Base-by-base conservation (phyloP, 2,113 vertebrate genomes). In the Gopherus flavomarginatus region DNA sequence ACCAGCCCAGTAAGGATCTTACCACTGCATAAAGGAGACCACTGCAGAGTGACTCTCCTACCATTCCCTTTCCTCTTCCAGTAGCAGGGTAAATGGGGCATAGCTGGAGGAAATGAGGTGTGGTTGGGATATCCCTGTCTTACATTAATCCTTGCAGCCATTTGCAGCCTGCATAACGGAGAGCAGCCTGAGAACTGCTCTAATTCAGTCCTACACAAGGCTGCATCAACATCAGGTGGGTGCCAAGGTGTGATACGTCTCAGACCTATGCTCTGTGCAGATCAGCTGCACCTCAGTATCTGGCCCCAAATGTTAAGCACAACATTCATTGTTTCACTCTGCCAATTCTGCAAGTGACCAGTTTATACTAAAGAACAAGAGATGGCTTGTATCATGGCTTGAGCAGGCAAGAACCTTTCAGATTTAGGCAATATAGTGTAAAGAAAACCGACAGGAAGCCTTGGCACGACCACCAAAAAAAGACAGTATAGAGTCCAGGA, bases 111-210 rank as follows among this genome's bases (percentile, higher is more conserved):
- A 24, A 17, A 16, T n/a, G 4, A 50, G 1, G 0, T 52, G 4
- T 27, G 2, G 3, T 54, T 54, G 53, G 53, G 21, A 22, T 54
- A 59, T 4, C 9, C 1, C 29, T 62, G 16, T 8, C 35, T 62
- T 62, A 52, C 0, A 0, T 12, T 19, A 29, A 3, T 26, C 26
- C n/a, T 54, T 83, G 54, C 0, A 57, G 11, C 26, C 69, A 81
- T 4, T 83, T 83, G 44, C 22, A 87, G 56, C 27, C 85, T 16
- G 50, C 50, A 50, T 50, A 50, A 50, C 14, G 14, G 50, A 50
- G 50, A 16, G 50, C 50, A 50, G 50, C 50, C 50, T 50, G 50
- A 50, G 50, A 50, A 50, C 50, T 50, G 17, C 93, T 54, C 53
- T 54, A 54, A 54, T 54, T 54, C 53, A 54, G 53, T 8, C 53